Percentiles rank a stretch among this genome's conserved stretches.
These are phyloP conservation scores for Peromyscus eremicus DNA, from an alignment of 2,797 vertebrate genomes.

Conservation along the genomic window DNA sequence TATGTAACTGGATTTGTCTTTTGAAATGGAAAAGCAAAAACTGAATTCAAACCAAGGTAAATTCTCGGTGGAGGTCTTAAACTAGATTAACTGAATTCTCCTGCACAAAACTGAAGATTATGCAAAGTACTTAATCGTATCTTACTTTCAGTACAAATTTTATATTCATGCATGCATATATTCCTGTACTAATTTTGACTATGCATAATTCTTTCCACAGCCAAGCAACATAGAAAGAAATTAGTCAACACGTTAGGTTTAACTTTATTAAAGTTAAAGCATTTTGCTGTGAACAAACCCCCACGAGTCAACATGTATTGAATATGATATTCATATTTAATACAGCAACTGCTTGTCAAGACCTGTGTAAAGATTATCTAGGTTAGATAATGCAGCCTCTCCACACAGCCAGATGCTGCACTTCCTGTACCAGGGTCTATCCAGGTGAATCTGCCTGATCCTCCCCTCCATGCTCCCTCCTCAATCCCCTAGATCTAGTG, in stretches of 20 bases:
- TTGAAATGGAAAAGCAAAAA: conserved; percentile 49
- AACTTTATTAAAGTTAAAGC: conserved; percentile 25
- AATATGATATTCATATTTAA: not conserved
- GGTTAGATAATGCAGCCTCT: not conserved
- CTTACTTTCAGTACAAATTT: conserved; percentile 11
- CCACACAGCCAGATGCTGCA: no score
- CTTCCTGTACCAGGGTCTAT: not conserved
- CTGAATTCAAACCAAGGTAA: conserved; percentile 52
- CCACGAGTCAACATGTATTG: not conserved
- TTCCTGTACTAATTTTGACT: not conserved
- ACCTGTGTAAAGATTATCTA: not conserved
- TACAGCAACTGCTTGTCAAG: not conserved
- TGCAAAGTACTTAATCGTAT: not conserved
- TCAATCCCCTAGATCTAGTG: not conserved
- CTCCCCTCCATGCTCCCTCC: not conserved
- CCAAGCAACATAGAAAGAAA: not conserved
- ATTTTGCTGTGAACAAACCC: conserved; percentile 1
- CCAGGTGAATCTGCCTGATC: not conserved
- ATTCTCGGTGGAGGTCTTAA: conserved; percentile 52
- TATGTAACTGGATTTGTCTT: conserved; percentile 25
- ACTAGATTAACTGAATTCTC: conserved; percentile 58
- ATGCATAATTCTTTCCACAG: not conserved
- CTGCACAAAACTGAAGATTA: conserved; percentile 2
- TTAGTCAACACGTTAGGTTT: not conserved
- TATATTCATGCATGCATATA: not conserved